phyloP scores from a whole-genome alignment of 2,797 vertebrate species.

The Esox lucius region DNA sequence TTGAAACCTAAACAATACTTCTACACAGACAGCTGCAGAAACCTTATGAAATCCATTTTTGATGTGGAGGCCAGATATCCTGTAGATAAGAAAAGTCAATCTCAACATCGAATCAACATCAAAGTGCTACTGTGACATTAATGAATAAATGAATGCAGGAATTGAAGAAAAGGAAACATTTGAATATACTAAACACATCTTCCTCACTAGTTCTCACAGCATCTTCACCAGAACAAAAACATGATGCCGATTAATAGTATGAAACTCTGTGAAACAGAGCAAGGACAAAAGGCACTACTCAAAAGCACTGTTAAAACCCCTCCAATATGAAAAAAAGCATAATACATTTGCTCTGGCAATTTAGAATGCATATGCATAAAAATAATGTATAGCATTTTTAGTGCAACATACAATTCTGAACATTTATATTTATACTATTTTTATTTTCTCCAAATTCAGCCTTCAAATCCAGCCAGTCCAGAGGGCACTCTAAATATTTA shows the following conservation, averaged over 20 bases:
- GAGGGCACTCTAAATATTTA: conserved; percentile 24
- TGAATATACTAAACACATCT: background rate
- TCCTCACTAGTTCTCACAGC: background rate
- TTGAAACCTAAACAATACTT: background rate
- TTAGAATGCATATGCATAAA: too few species aligned
- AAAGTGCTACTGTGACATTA: background rate
- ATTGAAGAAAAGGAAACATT: background rate
- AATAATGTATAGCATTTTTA: too few species aligned
- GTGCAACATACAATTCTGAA: too few species aligned
- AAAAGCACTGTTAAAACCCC: background rate
- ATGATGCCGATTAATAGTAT: background rate
- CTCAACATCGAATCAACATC: background rate
- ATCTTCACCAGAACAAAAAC: background rate
- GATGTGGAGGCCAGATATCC: background rate
- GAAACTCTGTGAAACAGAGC: background rate
- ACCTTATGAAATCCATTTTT: too few species aligned
- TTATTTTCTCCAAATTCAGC: background rate
- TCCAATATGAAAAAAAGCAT: too few species aligned
- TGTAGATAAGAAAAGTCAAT: background rate
- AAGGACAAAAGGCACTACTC: background rate
- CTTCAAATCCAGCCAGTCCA: background rate
- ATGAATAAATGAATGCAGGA: background rate
- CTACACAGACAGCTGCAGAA: background rate
- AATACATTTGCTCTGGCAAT: too few species aligned
- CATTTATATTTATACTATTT: background rate